Evolutionary conservation across 2,113 vertebrate genomes (phyloP), one percentile per base, ranked within the genome.

Genomic region (Microcebus ravelobensis): DNA sequence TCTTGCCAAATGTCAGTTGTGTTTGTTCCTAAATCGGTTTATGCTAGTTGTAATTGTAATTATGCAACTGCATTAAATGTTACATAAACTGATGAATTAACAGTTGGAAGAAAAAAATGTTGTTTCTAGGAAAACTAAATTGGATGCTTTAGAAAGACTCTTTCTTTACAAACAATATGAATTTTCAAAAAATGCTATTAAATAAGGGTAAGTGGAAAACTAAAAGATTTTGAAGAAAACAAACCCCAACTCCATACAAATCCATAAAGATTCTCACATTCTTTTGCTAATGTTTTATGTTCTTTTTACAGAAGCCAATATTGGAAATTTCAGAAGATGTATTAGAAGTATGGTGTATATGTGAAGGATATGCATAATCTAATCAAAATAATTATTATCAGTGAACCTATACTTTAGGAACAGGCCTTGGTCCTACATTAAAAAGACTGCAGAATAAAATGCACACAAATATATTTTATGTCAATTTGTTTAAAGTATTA

Each of bases 51-150:
- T 81, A 96, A 92, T 59, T 95, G 14, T 84, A 95, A 94, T 97
- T 80, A 87, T 52, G 65, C 65, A 95, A 93, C 84, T 90, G 71
- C 39, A 81, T 94, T 96, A 97, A 91, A 92, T 71, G 36, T n/a
- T 96, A 84, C 45, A 81, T 73, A 91, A 96, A 95, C 18, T 91
- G 86, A 88, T 94, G 59, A 87, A 95, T 88, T 91, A 87, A 94
- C 63, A 57, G 15, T 81, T 94, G 63, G 57, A 84, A 97, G 81
- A 77, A 96, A 95, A 95, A 88, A 84, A 25, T 81, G 18, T 85
- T 91, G 59, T 93, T 96, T 93, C 92, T 91, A 96, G 79, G 82
- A 89, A 87, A 95, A 83, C 13, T 77, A 85, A 88, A 34, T 91
- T 71, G 34, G 93, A 93, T 88, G 21, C 8, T 80, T 95, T 74